Conservation (phyloP, 2,113 vertebrate genomes). For the Oncorhynchus kisutch region DNA sequence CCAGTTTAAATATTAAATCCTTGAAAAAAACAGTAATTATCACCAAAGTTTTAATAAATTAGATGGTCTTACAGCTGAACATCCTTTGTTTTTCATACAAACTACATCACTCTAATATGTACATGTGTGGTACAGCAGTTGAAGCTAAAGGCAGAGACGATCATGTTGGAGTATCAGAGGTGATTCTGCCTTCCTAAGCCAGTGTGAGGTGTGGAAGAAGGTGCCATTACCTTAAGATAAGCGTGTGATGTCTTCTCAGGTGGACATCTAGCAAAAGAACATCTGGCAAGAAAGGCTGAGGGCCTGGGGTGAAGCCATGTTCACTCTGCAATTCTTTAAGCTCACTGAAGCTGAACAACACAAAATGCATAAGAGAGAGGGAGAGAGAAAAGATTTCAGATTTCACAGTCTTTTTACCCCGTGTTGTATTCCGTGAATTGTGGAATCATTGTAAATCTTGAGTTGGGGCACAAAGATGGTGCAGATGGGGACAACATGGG, state of each 20-base stretch:
- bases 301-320: conserved; percentile 48
- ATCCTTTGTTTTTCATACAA: neutral
- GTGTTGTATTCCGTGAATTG: conserved; percentile 63
- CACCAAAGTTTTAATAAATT: neutral
- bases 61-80: neutral
- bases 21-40: neutral
- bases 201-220: conserved; percentile 21
- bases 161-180: conserved; percentile 10
- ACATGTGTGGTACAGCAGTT: neutral
- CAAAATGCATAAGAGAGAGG: conserved; percentile 31
- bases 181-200: conserved; percentile 16
- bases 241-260: conserved; percentile 34
- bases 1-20: neutral
- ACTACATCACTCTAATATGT: neutral
- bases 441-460: conserved; percentile 62
- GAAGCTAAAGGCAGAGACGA: conserved; percentile 18
- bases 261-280: conserved; percentile 40
- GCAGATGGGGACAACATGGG: conserved; percentile 48
- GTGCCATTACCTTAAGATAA: conserved; percentile 55
- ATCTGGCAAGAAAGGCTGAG: conserved; percentile 39
- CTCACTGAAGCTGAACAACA: conserved; percentile 57
- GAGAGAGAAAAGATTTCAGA: conserved; percentile 45
- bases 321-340: conserved; percentile 61
- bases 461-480: conserved; percentile 44
- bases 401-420: conserved; percentile 44